phyloP scores from a whole-genome alignment of 2,888 invertebrate species.

The Cerceris ruficornis region DNA sequence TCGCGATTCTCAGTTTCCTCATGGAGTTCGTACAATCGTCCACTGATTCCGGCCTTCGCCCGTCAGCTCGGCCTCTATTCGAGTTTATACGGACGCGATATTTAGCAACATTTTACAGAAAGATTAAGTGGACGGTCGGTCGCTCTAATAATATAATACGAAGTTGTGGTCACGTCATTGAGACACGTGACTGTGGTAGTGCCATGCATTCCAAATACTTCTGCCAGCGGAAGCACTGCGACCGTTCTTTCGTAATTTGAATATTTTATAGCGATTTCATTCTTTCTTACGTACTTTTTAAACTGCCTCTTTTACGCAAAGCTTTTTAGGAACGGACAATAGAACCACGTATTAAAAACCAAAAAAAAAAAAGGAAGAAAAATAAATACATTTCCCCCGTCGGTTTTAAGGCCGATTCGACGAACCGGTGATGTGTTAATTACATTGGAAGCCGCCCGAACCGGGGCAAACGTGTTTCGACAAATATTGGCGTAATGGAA shows the following conservation, averaged over 20 bases:
- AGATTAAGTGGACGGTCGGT: slow-evolving; percentile 50
- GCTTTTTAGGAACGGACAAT: slow-evolving; percentile 11
- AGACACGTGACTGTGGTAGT: slow-evolving; percentile 61
- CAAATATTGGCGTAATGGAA: slow-evolving; percentile 14
- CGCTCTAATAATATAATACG: slow-evolving; percentile 55
- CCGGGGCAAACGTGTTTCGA: slow-evolving; percentile 42
- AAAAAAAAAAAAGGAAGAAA: neutral
- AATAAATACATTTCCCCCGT: neutral
- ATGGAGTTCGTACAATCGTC: neutral
- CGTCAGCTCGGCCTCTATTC: slow-evolving; percentile 5
- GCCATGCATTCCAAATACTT: slow-evolving; percentile 70
- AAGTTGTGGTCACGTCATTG: slow-evolving; percentile 52
- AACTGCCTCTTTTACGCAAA: slow-evolving; percentile 43
- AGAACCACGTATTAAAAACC: no score
- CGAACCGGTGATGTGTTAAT: neutral
- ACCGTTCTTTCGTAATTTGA: slow-evolving; percentile 52
- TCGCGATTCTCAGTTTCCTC: neutral
- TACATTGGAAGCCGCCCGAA: neutral
- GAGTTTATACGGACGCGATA: slow-evolving; percentile 20
- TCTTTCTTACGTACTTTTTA: slow-evolving; percentile 20
- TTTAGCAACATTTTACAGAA: slow-evolving; percentile 49
- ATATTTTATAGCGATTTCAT: slow-evolving; percentile 53
- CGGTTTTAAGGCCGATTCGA: neutral
- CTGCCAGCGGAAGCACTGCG: slow-evolving; percentile 55
- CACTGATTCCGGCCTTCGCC: neutral